These are phyloP conservation scores for Silvanus unidentatus DNA, from an alignment of 2,888 invertebrate species.

Conservation along the genomic window DNA sequence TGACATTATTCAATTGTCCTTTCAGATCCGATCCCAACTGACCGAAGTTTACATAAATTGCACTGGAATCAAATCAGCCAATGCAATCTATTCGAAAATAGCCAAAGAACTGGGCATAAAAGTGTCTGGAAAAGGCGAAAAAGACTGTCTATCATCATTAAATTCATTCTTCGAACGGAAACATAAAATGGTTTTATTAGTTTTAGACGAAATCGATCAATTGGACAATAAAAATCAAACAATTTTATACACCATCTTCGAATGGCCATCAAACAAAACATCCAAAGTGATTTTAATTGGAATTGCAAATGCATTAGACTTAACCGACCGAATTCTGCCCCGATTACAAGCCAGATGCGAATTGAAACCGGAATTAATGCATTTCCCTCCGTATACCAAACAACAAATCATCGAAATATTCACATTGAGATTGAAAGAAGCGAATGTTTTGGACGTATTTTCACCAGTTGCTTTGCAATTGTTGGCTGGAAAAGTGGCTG, in stretches of 20 bases:
- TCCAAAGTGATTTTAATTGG: conserved; percentile 78
- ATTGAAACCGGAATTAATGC: conserved; percentile 69
- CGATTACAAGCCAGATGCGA: conserved; percentile 73
- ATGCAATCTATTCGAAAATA: conserved; percentile 73
- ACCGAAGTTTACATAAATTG: conserved; percentile 77
- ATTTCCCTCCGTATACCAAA: conserved; percentile 89
- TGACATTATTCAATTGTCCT: conserved; percentile 7
- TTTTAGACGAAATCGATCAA: conserved; percentile 95
- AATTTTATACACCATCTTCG: conserved; percentile 87
- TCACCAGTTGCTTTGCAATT: conserved; percentile 81
- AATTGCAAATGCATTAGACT: conserved; percentile 91
- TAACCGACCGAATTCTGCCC: conserved; percentile 86
- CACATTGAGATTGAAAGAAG: conserved; percentile 65
- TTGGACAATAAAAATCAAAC: conserved; percentile 76
- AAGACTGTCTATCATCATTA: conserved; percentile 59
- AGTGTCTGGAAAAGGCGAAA: conserved; percentile 55
- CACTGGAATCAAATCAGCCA: conserved; percentile 79
- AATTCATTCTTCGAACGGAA: conserved; percentile 62
- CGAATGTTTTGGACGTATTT: conserved; percentile 65
- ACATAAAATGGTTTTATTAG: conserved; percentile 71
- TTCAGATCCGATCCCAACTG: conserved; percentile 50
- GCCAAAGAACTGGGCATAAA: conserved; percentile 64
- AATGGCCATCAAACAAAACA: conserved; percentile 73
- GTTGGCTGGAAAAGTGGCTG: conserved; percentile 89
- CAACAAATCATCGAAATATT: conserved; percentile 86